phyloP scores from a whole-genome alignment of 2,113 vertebrate species.

The Haemorhous mexicanus region DNA sequence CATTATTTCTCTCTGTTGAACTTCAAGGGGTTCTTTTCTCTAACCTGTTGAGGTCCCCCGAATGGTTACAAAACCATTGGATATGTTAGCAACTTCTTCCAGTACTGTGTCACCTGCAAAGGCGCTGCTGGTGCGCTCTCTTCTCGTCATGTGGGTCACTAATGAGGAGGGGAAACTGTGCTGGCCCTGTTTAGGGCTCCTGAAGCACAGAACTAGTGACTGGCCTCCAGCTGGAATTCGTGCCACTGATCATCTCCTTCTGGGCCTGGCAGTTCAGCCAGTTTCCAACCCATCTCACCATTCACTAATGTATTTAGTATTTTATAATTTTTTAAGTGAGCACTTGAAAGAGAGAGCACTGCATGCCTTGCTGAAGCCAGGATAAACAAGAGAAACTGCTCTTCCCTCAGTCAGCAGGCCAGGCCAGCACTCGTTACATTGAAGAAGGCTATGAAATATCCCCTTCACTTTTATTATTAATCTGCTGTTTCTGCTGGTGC shows the following conservation, averaged over 20 bases:
- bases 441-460: not conserved
- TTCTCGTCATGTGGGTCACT: rapidly evolving
- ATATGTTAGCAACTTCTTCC: too few relatives aligned
- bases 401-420: too few relatives aligned
- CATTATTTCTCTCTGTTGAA: not conserved
- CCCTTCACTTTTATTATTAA: not conserved
- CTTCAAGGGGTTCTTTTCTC: not conserved
- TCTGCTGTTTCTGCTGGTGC: not conserved
- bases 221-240: not conserved
- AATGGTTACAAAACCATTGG: not conserved
- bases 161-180: rapidly evolving
- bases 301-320: not conserved
- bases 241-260: not conserved
- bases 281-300: not conserved
- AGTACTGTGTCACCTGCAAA: not conserved
- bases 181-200: not conserved
- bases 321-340: not conserved
- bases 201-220: not conserved
- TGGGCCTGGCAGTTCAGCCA: not conserved
- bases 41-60: not conserved
- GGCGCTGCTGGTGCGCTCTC: rapidly evolving
- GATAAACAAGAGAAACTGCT: not conserved
- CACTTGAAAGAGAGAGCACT: not conserved
- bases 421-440: not conserved
- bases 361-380: not conserved